Percentiles rank a stretch among this genome's conserved stretches.
phyloP scores from a whole-genome alignment of 2,888 invertebrate species.

The Euproctis similis region DNA sequence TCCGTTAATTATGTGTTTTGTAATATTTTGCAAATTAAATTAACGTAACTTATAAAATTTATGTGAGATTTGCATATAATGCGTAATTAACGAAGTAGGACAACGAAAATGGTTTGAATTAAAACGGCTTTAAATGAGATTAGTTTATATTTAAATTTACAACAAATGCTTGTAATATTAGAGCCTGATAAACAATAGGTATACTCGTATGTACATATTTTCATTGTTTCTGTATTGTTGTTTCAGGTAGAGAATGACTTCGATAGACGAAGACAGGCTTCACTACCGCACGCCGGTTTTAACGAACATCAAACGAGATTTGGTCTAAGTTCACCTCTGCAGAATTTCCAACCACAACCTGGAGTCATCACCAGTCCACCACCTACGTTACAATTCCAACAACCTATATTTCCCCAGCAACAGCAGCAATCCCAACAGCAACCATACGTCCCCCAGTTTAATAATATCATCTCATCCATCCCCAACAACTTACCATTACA shows the following conservation, averaged over 20 bases:
- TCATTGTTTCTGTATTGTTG: constrained; percentile 1
- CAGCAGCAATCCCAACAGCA: constrained; percentile 31
- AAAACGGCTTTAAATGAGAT: too few relatives aligned
- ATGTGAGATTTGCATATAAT: too few relatives aligned
- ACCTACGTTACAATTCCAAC: constrained; percentile 50
- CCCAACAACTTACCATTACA: constrained; percentile 27
- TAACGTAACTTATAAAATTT: too few relatives aligned
- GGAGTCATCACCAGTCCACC: constrained; percentile 42
- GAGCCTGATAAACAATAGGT: too few relatives aligned
- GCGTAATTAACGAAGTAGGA: too few relatives aligned
- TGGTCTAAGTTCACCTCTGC: constrained; percentile 58
- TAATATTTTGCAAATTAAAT: too few relatives aligned
- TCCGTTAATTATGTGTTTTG: too few relatives aligned
- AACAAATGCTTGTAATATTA: too few relatives aligned
- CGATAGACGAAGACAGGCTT: constrained; percentile 62
- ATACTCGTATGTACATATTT: too few relatives aligned
- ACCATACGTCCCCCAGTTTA: constrained; percentile 59
- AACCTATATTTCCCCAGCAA: constrained; percentile 23
- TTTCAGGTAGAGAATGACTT: constrained; percentile 71
- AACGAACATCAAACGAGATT: constrained; percentile 68
- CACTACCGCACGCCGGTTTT: constrained; percentile 56
- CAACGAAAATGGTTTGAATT: too few relatives aligned
- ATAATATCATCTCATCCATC: constrained; percentile 44
- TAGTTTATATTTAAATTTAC: too few relatives aligned
- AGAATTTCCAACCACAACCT: constrained; percentile 52